Evolutionary conservation across 2,888 invertebrate species (phyloP), one percentile per base, ranked within the genome.

Genomic region (Holacanthella duospinosa): DNA sequence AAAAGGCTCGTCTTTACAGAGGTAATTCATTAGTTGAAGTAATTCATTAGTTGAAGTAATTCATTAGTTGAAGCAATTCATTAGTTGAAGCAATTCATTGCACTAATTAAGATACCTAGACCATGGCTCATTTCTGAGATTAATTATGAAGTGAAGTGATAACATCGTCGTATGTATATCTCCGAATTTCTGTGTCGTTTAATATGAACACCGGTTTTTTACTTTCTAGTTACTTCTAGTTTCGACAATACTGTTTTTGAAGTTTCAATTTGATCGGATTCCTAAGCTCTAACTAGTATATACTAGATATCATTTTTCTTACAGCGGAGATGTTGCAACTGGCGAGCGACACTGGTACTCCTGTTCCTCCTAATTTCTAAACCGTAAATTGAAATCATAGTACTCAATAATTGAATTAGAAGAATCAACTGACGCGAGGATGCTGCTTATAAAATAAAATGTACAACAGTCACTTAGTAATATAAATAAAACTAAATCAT

Each of bases 1-100:
- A 90, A 75, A 89, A 86, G 80, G 85, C 81, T 66, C 74, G 79
- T 1, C 82, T 81, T 53, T 77, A 82, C 19, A 85, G 83, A 48
- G 82, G 85, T 84, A 77, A 73, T 61, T 21, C 16, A 24, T 9
- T 27, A n/a, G n/a, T n/a, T n/a, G n/a, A n/a, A n/a, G n/a, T n/a
- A n/a, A n/a, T n/a, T 2, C n/a, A n/a, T n/a, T n/a, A n/a, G n/a
- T n/a, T n/a, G n/a, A n/a, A n/a, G n/a, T n/a, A n/a, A n/a, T n/a
- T n/a, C n/a, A n/a, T n/a, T n/a, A n/a, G n/a, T n/a, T n/a, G n/a
- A n/a, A n/a, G n/a, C n/a, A n/a, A n/a, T n/a, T n/a, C n/a, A n/a
- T n/a, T n/a, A n/a, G n/a, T n/a, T n/a, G n/a, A n/a, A n/a, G n/a
- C n/a, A n/a, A n/a, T n/a, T n/a, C n/a, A n/a, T n/a, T n/a, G n/a